Evolutionary conservation across 2,797 vertebrate genomes (phyloP).

Genomic region (Passerculus sandwichensis): DNA sequence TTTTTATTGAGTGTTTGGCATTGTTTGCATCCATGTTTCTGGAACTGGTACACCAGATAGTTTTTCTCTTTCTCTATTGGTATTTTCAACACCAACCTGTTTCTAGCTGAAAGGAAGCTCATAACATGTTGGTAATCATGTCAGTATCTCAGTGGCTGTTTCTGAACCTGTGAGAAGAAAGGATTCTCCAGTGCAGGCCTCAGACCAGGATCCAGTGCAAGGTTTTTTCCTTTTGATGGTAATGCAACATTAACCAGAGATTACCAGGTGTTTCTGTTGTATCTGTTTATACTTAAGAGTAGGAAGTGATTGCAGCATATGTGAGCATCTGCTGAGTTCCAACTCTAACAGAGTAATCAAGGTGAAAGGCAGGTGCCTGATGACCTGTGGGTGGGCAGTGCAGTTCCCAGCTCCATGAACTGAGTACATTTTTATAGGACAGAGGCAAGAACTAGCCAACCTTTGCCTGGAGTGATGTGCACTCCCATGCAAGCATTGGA

Average conservation of each 20-base stretch:
- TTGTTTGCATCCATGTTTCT: not conserved
- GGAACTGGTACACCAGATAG: not conserved
- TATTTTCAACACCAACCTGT: not conserved
- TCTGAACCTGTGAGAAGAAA: not conserved
- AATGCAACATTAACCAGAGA: not conserved
- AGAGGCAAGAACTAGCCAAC: not conserved
- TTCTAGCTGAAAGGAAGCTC: not conserved
- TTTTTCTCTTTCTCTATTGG: not conserved
- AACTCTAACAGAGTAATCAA: not conserved
- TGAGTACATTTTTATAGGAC: not conserved
- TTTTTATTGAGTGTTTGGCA: not conserved
- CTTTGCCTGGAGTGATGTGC: not conserved
- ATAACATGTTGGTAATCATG: not conserved
- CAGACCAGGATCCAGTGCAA: not conserved
- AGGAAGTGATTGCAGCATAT: not conserved
- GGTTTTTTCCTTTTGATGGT: not conserved
- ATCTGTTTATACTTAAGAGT: not conserved
- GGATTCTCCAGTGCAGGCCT: not conserved
- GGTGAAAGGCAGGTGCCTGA: not conserved
- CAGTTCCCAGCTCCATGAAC: not conserved
- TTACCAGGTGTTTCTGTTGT: not conserved
- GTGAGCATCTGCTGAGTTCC: not conserved
- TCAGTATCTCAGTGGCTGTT: not conserved
- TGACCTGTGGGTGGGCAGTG: not conserved
- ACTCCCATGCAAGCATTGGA: not conserved